Base-by-base conservation (phyloP, 2,797 vertebrate species). In the Schizopygopsis pylzovi region DNA sequence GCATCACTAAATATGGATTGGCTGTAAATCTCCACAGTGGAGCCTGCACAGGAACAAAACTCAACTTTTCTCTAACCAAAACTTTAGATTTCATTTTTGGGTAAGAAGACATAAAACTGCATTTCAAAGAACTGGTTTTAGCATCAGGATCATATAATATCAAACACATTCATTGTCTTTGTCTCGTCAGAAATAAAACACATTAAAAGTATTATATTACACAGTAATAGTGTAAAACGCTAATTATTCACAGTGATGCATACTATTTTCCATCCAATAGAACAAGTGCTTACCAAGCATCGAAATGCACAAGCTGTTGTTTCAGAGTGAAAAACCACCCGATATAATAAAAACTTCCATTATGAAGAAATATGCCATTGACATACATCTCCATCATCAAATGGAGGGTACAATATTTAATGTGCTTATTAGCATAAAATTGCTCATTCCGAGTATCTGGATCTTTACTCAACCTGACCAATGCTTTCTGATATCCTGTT, bases 21-120 rank as follows among this genome's bases (percentile, higher is more conserved):
- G 9, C 39, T 56, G 33, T 39, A 54, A 45, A 84, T 59, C 49
- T 70, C 63, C 37, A 56, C 33, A 75, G 41, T 43, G 41, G 8
- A 43, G 9, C 43, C n/a, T 10, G 1, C 10, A 54, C 22, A 84
- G 45, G 61, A 77, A 84, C 28, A 65, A 67, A 77, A 77, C 15
- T 52, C 20, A 28, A 22, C 63, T 70, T 59, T 68, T 56, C n/a
- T 43, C 11, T 13, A 28, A 22, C 37, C 59, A 78, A 84, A 78
- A 84, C 73, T 84, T 52, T 61, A 9, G 68, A 73, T 33, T 20
- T 3, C 9, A 59, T 72, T 82, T 37, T 83, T 63, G 72, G 22
- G 25, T 11, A 25, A 61, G 49, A 45, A 61, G 8, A 59, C 52
- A 37, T 61, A 13, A 82, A 45, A 63, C 52, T 39, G 47, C 28